Conservation (phyloP, 2,113 vertebrate genomes). For the Martes martes region DNA sequence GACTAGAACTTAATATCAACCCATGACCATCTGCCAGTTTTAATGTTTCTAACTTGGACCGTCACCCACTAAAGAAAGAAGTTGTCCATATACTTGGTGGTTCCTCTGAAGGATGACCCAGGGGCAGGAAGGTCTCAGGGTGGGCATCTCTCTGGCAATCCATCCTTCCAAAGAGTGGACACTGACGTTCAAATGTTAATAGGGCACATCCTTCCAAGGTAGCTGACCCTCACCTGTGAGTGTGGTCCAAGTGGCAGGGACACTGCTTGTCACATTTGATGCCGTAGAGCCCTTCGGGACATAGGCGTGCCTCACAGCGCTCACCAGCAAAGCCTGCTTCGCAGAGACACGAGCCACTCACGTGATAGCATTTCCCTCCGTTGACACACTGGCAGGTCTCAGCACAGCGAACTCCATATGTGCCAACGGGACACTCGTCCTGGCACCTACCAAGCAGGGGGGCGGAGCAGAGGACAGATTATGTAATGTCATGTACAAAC, state of each 20-base stretch:
- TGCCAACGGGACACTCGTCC: constrained; percentile 93
- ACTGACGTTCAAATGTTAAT: rapidly evolving
- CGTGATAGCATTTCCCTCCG: constrained; percentile 91
- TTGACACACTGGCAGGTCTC: constrained; percentile 91
- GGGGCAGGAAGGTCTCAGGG: not conserved
- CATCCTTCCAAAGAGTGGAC: not conserved
- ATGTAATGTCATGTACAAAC: not conserved
- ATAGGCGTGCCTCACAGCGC: constrained; percentile 90
- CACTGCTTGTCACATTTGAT: constrained; percentile 92
- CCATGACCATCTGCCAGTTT: not conserved
- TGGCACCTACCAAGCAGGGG: constrained; percentile 87
- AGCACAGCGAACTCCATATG: constrained; percentile 86
- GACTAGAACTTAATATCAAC: not conserved
- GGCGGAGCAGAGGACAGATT: not conserved
- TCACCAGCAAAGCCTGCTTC: constrained; percentile 92
- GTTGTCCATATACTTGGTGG: not conserved
- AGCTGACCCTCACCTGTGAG: constrained; percentile 85
- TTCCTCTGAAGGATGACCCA: not conserved
- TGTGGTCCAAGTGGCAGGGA: constrained; percentile 89
- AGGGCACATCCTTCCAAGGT: not conserved
- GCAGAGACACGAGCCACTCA: constrained; percentile 92
- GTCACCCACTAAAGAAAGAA: not conserved
- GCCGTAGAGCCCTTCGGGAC: constrained; percentile 89
- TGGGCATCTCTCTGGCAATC: not conserved
- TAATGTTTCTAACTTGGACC: not conserved